Evolutionary conservation across 2,113 vertebrate species (phyloP).

Genomic region (Tursiops truncatus): DNA sequence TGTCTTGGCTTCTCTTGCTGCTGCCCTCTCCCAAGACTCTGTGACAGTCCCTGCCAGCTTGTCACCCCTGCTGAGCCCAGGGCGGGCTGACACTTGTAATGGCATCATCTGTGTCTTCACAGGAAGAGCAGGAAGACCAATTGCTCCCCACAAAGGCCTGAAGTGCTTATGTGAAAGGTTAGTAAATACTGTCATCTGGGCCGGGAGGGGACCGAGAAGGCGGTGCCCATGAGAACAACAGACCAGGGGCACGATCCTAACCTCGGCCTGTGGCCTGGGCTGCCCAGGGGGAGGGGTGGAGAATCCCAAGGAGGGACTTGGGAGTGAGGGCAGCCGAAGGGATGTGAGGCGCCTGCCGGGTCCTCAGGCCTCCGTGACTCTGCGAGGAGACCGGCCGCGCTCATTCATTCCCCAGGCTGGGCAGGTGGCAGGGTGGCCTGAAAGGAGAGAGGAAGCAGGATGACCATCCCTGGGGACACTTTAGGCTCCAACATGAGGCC

Average conservation of each 20-base stretch:
- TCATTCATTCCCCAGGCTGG: neutral
- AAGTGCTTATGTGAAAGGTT: conserved; percentile 82
- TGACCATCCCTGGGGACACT: neutral
- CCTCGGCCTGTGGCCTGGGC: conserved; percentile 58
- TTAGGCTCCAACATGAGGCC: rapidly evolving
- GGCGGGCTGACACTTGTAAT: neutral
- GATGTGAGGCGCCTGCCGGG: rapidly evolving
- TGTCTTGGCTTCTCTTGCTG: neutral
- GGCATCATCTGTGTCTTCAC: conserved; percentile 62
- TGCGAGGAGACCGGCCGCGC: neutral
- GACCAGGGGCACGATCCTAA: conserved; percentile 69
- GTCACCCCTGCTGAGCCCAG: neutral
- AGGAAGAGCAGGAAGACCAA: conserved; percentile 72
- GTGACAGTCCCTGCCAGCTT: neutral
- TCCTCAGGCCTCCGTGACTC: neutral
- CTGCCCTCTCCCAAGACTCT: neutral
- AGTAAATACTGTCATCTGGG: conserved; percentile 68
- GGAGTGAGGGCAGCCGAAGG: neutral
- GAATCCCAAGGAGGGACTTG: conserved; percentile 50
- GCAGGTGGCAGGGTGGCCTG: neutral
- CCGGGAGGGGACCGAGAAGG: conserved; percentile 62
- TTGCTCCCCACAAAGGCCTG: conserved; percentile 81
- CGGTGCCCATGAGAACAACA: conserved; percentile 64
- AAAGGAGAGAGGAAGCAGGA: neutral
- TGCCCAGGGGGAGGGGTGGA: neutral